phyloP scores from a whole-genome alignment of 2,113 vertebrate species.

The Nipponia nippon region DNA sequence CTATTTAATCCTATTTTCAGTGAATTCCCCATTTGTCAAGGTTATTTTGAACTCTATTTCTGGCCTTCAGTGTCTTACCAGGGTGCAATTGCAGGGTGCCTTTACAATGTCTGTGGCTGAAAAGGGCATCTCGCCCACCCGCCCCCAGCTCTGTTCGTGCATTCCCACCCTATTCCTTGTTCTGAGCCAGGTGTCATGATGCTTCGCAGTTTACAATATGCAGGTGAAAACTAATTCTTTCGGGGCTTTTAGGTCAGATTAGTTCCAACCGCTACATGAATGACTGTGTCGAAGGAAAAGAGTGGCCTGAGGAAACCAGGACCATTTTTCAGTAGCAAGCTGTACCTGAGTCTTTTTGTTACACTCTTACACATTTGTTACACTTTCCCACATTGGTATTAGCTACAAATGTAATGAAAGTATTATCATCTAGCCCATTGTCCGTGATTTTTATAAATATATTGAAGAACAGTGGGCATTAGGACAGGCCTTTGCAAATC shows the following conservation, averaged over 20 bases:
- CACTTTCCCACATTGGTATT: background rate
- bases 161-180: background rate
- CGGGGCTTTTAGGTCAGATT: fast-evolving
- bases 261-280: background rate
- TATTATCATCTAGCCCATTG: background rate
- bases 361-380: too few species aligned
- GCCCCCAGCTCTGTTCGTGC: background rate
- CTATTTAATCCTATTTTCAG: background rate
- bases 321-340: background rate
- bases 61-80: background rate
- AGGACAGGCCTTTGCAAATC: background rate
- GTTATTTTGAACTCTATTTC: background rate
- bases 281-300: background rate
- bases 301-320: background rate
- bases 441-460: background rate
- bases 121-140: background rate
- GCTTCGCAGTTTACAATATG: background rate
- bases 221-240: background rate
- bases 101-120: background rate
- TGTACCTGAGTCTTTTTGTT: background rate
- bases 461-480: background rate
- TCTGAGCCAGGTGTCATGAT: background rate
- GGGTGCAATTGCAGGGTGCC: background rate
- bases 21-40: background rate
- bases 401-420: background rate